Conservation (phyloP, 2,888 invertebrate species). For the Andrena marginata region DNA sequence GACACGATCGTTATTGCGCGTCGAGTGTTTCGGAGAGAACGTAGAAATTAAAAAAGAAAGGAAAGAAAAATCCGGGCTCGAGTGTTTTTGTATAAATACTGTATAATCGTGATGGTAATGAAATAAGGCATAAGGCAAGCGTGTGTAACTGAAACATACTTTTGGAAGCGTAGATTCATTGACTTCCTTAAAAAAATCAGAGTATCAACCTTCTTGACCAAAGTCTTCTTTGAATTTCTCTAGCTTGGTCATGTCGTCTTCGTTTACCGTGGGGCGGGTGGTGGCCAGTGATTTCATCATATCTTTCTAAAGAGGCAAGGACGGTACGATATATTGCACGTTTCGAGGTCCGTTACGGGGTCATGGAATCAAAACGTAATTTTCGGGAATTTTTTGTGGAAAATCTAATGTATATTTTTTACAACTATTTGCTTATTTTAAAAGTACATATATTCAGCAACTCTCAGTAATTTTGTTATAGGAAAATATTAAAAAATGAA, state of each 20-base stretch:
- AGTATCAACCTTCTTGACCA: constrained; percentile 96
- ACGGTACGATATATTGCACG: constrained; percentile 14
- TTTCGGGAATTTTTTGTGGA: no score
- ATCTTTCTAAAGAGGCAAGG: constrained; percentile 89
- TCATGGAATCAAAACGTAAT: no score
- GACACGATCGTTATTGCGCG: constrained; percentile 41
- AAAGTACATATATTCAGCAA: no score
- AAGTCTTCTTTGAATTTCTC: constrained; percentile 99
- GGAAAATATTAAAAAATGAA: no score
- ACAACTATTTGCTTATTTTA: no score
- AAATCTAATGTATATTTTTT: no score
- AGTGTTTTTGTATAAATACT: constrained; percentile 61
- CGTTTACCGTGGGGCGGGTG: constrained; percentile 99
- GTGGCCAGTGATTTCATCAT: constrained; percentile 96
- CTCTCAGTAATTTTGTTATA: no score
- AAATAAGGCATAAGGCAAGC: constrained; percentile 78
- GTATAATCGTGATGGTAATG: constrained; percentile 39
- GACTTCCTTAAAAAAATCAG: constrained; percentile 41
- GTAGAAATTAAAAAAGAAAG: constrained; percentile 35
- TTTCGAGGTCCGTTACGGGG: neutral
- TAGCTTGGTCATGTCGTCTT: constrained; percentile 96
- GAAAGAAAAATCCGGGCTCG: constrained; percentile 36
- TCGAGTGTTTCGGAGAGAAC: constrained; percentile 18
- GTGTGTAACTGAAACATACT: constrained; percentile 65
- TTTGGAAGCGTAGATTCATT: constrained; percentile 63